Base-by-base conservation (phyloP, 2,113 vertebrate species). In the Ia io region DNA sequence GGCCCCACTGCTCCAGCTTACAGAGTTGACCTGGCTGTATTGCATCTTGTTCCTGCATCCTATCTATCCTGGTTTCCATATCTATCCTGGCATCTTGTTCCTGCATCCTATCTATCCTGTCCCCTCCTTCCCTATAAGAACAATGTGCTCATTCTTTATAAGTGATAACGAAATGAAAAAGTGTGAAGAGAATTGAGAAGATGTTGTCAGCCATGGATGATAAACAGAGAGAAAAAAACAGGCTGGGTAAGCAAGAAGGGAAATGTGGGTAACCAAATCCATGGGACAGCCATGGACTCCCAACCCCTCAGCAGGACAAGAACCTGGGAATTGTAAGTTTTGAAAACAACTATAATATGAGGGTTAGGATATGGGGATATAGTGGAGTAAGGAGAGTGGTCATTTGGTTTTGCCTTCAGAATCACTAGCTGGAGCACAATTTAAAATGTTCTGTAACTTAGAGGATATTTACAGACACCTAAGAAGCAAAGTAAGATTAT, bases 341-440 rank as follows among this genome's bases (percentile, higher is more conserved):
- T n/a, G 47, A 44, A 63, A 25, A 17, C 47, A 51, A 5, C 0
- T 18, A 23, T 22, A 11, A 30, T 4, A 53, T 3, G 3, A n/a
- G 1, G 18, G 11, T 47, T 42, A 49, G 40, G 40, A 61, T 28
- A 30, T 0, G 1, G 6, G 22, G 9, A 16, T 16, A 11, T 0
- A 0, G 14, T 12, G 1, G 44, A 20, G 1, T 13, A 1, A 16
- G 14, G 30, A 47, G 4, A 20, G 25, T 0, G 11, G 25, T 16
- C 20, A 56, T 63, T 59, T 9, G 22, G 13, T 59, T 91, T 84
- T 53, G 4, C 8, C 69, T 83, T 77, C 44, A 77, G 23, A 56
- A 94, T 65, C 18, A 61, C 5, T 16, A 28, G 3, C 69, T 93
- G 53, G 40, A 40, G 25, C 16, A 22, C 28, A 30, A 49, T 35